These are phyloP conservation scores for Peromyscus nudipes DNA, from an alignment of 2,797 vertebrate species.

Conservation along the genomic window DNA sequence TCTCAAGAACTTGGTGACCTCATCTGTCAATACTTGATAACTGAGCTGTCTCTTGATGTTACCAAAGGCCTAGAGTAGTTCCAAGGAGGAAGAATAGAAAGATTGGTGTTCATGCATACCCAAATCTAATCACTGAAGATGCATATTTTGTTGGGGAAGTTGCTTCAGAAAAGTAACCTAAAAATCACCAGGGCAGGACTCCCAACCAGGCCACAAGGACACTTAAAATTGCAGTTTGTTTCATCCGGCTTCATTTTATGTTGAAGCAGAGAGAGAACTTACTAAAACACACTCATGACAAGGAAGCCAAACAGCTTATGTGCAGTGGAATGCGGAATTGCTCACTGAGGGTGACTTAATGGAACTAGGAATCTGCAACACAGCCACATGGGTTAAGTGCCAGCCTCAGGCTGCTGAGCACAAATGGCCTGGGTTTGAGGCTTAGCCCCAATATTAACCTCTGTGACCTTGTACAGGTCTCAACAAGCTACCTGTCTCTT, in stretches of 20 bases:
- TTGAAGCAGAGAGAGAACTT: slow-evolving; percentile 57
- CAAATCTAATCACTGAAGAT: neutral
- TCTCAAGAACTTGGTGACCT: neutral
- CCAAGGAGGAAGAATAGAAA: neutral
- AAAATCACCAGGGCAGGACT: slow-evolving; percentile 57
- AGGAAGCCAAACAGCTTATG: slow-evolving; percentile 50
- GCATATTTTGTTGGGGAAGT: slow-evolving; percentile 9
- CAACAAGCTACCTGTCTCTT: neutral
- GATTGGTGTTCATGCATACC: neutral
- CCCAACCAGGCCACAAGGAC: slow-evolving; percentile 41
- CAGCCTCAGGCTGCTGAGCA: neutral
- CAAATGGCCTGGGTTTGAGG: neutral
- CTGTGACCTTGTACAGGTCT: slow-evolving; percentile 28
- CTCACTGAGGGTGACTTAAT: slow-evolving; percentile 45
- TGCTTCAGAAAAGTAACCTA: slow-evolving; percentile 37
- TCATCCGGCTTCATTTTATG: slow-evolving; percentile 72
- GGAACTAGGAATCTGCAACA: neutral
- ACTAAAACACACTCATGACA: slow-evolving; percentile 55
- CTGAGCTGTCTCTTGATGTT: neutral
- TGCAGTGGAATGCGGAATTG: neutral
- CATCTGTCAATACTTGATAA: neutral
- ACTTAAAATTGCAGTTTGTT: slow-evolving; percentile 62
- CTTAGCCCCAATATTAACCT: neutral
- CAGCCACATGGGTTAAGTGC: neutral
- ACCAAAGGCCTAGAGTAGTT: slow-evolving; percentile 18